Evolutionary conservation across 2,113 vertebrate species (phyloP).

Genomic region (Caloenas nicobarica): DNA sequence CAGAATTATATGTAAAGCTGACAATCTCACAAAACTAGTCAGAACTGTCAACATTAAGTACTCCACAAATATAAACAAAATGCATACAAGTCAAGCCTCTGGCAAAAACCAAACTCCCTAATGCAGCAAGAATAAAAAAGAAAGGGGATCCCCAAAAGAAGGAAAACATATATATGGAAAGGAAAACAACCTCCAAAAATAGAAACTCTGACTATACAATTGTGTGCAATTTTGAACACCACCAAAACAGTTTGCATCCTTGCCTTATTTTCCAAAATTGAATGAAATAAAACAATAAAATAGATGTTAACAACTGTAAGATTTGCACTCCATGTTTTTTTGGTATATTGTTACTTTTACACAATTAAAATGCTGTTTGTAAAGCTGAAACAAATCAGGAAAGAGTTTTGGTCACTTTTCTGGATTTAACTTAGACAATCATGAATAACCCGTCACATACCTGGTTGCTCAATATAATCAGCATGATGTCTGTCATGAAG

Average conservation of each 20-base stretch:
- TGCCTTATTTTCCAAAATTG: neutral
- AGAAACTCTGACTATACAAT: neutral
- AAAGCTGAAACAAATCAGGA: neutral
- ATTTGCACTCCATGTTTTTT: rapidly evolving
- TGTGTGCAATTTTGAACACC: neutral
- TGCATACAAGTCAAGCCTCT: neutral
- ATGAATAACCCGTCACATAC: neutral
- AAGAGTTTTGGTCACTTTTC: neutral
- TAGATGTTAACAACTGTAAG: neutral
- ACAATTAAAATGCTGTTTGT: neutral
- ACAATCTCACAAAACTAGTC: neutral
- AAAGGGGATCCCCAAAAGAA: neutral
- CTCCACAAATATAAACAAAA: neutral
- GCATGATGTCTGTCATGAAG: rapidly evolving
- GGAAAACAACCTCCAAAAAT: neutral
- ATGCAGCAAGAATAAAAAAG: neutral
- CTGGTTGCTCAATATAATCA: neutral
- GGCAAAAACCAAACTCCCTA: neutral
- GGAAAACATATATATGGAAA: neutral
- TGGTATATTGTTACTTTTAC: neutral
- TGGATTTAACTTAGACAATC: neutral
- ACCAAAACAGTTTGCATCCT: neutral
- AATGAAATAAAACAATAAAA: neutral
- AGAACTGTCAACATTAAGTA: neutral
- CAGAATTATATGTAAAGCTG: neutral